These are phyloP conservation scores for Leptonema lineaticorne DNA, from an alignment of 1,140 invertebrate genomes.

Conservation along the genomic window DNA sequence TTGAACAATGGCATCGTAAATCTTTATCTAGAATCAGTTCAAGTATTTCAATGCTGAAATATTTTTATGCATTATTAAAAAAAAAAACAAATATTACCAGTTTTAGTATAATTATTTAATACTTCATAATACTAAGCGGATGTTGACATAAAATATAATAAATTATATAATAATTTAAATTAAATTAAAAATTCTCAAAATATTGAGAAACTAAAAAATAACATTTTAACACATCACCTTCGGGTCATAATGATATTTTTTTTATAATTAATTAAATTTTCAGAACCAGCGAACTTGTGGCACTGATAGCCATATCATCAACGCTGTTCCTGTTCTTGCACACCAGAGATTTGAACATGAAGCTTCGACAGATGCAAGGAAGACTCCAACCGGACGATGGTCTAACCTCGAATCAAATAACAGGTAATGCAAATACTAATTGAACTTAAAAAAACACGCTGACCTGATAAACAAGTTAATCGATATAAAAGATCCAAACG, in stretches of 20 bases:
- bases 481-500: too few relatives aligned
- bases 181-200: neutral
- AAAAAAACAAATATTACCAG: neutral
- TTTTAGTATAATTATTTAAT: neutral
- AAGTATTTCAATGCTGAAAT: too few relatives aligned
- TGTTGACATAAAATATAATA: too few relatives aligned
- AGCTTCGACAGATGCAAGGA: conserved; percentile 74
- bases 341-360: conserved; percentile 75
- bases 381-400: conserved; percentile 70
- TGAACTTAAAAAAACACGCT: too few relatives aligned
- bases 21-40: too few relatives aligned
- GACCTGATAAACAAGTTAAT: too few relatives aligned
- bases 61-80: neutral
- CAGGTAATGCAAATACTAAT: too few relatives aligned
- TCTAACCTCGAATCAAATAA: conserved; percentile 68
- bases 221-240: too few relatives aligned
- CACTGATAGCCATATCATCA: conserved; percentile 74
- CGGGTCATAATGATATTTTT: too few relatives aligned
- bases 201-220: too few relatives aligned
- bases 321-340: conserved; percentile 80
- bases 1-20: too few relatives aligned
- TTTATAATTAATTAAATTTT: conserved; percentile 22
- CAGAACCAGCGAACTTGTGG: conserved; percentile 68
- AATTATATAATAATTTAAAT: too few relatives aligned
- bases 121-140: neutral